Evolutionary conservation across 2,797 vertebrate genomes (phyloP), one percentile per base, ranked within the genome.

Genomic region (Intellagama lesueurii): DNA sequence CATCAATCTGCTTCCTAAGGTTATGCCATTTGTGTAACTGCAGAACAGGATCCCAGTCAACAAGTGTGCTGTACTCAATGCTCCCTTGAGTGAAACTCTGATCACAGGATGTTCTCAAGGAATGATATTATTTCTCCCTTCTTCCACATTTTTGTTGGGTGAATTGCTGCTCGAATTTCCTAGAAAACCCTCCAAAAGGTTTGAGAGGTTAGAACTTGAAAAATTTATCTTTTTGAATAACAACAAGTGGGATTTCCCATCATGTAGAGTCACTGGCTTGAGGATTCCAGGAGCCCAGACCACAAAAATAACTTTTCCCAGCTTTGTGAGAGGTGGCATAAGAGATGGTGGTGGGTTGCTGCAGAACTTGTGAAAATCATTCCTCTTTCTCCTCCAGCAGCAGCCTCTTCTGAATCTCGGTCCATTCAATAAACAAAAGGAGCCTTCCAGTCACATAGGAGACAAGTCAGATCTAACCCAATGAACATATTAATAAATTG

Each of bases 401-500:
- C 19, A 35, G 9, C 30, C 30, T 49, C 28, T 77, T 66, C 35
- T 66, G 56, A 76, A 85, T 44, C 9, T 17, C 72, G 64, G 8
- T 28, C 35, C 52, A 56, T 56, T 56, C 52, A 56, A 56, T 56
- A 56, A 56, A 56, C 9, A 56, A 14, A 14, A 56, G 12, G 14
- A 47, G 2, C 17, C n/a, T 30, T 47, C 82, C 69, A 19, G n/a
- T 83, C 82, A 19, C 47, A 49, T 17, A 22, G 47, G 82, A 69
- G 17, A 19, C 28, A 26, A 11, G 30, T 9, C 30, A 17, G 35
- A 49, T 86, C 60, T 40, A 77, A 22, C 56, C 28, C 28, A 44
- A 66, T 66, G 60, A 47, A 78, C 40, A 87, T 70, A 72, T 77
- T 87, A 93, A 80, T 68, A 72, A 60, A 78, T 12, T 90, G 91